Evolutionary conservation across 1,140 invertebrate genomes (phyloP), one percentile per base, ranked within the genome.

Genomic region (Musca vetustissima): DNA sequence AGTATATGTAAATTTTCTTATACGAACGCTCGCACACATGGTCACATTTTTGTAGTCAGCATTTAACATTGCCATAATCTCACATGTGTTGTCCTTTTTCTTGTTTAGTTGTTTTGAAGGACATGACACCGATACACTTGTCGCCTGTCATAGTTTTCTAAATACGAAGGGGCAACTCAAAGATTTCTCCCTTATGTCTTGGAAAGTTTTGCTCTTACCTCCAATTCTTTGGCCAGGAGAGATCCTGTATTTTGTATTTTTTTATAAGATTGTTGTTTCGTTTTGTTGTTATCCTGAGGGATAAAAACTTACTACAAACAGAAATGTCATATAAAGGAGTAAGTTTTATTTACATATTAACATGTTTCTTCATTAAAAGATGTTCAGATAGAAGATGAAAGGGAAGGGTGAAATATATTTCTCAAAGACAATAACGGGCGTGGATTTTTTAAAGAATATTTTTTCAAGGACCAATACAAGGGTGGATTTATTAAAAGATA

Each of bases 91-190:
- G 17, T 9, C 17, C 28, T 61, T 36, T n/a, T 13, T 15, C 19
- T 17, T 61, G 15, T 43, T 36, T 28, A 43, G 19, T 61, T 36
- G 53, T 57, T 57, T 57, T 43, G 36, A 61, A 61, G 57, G 57
- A 61, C 19, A 61, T 61, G 57, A 61, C 57, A 61, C 57, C 36
- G 57, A 61, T 61, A 61, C 28, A 61, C 57, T 61, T 61, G 57
- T 61, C 57, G 57, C 57, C 57, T 61, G 57, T 61, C 57, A 61
- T 36, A 61, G n/a, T 36, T 22, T 36, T 61, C 28, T 52, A 13
- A 43, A 43, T 9, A 43, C 11, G 11, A 9, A 43, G 36, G 36
- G 36, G 36, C 13, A 43, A 9, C 6, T 43, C 2, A 8, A 13
- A 7, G 36, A 43, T 43, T 57, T 61, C 57, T 61, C 36, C 17